These are phyloP conservation scores for Campoplex nolae DNA, from an alignment of 2,888 invertebrate genomes.

Conservation along the genomic window DNA sequence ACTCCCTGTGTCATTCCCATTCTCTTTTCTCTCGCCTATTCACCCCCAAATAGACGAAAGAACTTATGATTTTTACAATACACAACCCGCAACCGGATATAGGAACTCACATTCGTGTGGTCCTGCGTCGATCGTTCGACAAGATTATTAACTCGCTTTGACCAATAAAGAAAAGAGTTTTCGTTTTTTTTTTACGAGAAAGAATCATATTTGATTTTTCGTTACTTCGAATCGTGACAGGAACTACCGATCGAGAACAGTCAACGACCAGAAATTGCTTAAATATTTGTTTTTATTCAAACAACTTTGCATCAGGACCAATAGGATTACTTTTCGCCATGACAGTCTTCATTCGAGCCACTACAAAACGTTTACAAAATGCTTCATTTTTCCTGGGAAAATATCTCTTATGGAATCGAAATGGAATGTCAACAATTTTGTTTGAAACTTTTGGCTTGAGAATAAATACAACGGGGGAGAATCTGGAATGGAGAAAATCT, in stretches of 20 bases:
- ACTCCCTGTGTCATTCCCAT: conserved; percentile 24
- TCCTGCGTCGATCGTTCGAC: conserved; percentile 19
- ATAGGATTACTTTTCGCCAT: not conserved
- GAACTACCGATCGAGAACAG: not conserved
- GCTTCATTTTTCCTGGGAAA: not conserved
- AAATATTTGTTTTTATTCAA: not conserved
- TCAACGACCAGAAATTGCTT: not conserved
- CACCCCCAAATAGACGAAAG: not conserved
- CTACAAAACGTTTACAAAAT: too few relatives aligned
- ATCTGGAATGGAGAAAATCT: conserved; percentile 11
- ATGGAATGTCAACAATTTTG: not conserved
- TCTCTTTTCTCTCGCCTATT: conserved; percentile 33
- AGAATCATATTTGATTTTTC: not conserved
- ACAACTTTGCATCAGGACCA: too few relatives aligned
- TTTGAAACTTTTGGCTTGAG: not conserved
- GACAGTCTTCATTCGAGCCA: not conserved
- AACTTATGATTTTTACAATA: conserved; percentile 24
- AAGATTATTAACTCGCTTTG: conserved; percentile 11
- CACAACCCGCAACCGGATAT: conserved; percentile 5
- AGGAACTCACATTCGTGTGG: conserved; percentile 41
- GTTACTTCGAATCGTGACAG: not conserved
- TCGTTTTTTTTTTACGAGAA: not conserved
- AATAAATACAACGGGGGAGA: not conserved
- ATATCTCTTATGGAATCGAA: not conserved
- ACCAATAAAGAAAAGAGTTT: not conserved